phyloP scores from a whole-genome alignment of 2,888 invertebrate genomes.

The Acheta domesticus region DNA sequence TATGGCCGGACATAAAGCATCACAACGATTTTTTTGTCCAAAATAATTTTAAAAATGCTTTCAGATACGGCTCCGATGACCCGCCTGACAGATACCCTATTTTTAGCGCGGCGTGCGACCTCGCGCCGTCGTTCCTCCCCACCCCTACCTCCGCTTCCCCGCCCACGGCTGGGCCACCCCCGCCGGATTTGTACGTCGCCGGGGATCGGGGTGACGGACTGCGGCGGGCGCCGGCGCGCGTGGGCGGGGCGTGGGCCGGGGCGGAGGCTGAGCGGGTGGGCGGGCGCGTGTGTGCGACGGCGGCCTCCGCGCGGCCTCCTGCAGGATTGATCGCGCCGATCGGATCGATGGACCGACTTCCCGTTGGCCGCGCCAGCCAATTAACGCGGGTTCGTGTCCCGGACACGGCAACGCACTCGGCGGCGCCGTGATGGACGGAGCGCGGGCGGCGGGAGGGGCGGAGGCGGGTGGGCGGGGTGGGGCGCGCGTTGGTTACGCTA shows the following conservation, averaged over 20 bases:
- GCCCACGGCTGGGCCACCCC: not conserved
- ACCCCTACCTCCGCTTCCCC: not conserved
- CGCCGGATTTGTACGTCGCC: conserved; percentile 6
- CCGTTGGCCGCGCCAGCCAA: not conserved
- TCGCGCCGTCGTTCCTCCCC: not conserved
- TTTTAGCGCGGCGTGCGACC: not conserved
- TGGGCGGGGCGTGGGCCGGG: not conserved
- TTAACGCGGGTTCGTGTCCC: conserved; percentile 18
- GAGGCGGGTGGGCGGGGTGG: not conserved
- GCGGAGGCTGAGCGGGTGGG: not conserved
- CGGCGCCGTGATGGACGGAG: not conserved
- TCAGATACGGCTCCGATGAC: not conserved
- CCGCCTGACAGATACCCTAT: conserved; percentile 18
- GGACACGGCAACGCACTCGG: not conserved
- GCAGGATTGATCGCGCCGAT: not conserved
- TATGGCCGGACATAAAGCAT: not conserved
- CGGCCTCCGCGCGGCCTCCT: not conserved
- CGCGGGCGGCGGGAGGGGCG: not conserved
- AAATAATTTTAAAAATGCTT: conserved; percentile 11
- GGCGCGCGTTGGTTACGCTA: not conserved
- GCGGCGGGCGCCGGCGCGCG: not conserved
- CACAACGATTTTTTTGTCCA: not conserved
- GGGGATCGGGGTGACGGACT: conserved; percentile 1
- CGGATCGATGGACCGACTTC: not conserved
- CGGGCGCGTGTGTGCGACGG: not conserved